phyloP scores from a whole-genome alignment of 2,797 vertebrate species.

The Champsocephalus gunnari region DNA sequence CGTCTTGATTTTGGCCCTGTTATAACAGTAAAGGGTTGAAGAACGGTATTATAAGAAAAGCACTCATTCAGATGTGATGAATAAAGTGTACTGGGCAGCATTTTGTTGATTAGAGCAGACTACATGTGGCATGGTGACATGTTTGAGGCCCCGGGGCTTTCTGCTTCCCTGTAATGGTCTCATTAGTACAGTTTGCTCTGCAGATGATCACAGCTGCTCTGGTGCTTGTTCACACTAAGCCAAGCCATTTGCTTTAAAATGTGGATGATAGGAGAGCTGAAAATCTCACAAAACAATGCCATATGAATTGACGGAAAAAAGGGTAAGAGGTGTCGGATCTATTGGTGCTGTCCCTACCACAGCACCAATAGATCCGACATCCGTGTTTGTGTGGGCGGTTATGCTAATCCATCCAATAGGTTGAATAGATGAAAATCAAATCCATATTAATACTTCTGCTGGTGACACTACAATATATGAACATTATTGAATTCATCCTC shows the following conservation, averaged over 20 bases:
- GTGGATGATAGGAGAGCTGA: slow-evolving; percentile 51
- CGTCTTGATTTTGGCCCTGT: background rate
- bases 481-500: too few relatives aligned
- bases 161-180: slow-evolving; percentile 35
- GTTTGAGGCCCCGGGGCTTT: slow-evolving; percentile 31
- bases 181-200: slow-evolving; percentile 46
- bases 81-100: background rate
- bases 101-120: slow-evolving; percentile 34
- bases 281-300: slow-evolving; percentile 36
- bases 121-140: slow-evolving; percentile 38
- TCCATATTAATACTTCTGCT: too few relatives aligned
- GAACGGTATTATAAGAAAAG: background rate
- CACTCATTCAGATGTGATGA: background rate
- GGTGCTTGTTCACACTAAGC: slow-evolving; percentile 52
- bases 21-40: background rate
- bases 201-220: slow-evolving; percentile 50
- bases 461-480: too few relatives aligned
- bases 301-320: slow-evolving; percentile 4
- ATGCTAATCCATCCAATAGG: too few relatives aligned
- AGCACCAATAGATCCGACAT: too few relatives aligned
- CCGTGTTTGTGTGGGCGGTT: too few relatives aligned
- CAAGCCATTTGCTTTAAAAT: slow-evolving; percentile 48
- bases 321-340: too few relatives aligned
- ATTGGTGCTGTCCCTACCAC: too few relatives aligned
- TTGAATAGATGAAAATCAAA: too few relatives aligned